Evolutionary conservation across 2,888 invertebrate genomes (phyloP).

Genomic region (Trilocha varians): DNA sequence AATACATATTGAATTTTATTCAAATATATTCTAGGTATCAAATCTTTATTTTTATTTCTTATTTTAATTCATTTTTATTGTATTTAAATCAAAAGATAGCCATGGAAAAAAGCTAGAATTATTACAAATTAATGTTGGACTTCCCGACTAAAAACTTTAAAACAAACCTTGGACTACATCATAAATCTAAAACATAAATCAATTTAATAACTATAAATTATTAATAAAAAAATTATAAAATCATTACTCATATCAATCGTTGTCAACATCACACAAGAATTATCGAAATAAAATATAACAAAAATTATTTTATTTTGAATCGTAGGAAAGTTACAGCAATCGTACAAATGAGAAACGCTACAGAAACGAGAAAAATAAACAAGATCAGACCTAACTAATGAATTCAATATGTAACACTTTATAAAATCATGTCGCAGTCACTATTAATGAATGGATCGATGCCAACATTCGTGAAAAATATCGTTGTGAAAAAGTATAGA

Average conservation of each 20-base stretch:
- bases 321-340: neutral
- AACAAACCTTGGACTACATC: too few species aligned
- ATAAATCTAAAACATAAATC: too few species aligned
- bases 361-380: neutral
- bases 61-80: too few species aligned
- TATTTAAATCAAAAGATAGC: too few species aligned
- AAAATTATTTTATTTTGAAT: neutral
- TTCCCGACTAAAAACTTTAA: too few species aligned
- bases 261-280: neutral
- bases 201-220: too few species aligned
- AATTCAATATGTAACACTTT: constrained; percentile 3
- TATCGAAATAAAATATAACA: neutral
- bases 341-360: neutral
- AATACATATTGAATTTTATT: too few species aligned
- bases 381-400: constrained; percentile 3
- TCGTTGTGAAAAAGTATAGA: too few species aligned
- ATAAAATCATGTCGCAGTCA: constrained; percentile 3
- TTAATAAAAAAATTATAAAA: neutral
- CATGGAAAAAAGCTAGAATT: too few species aligned
- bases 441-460: neutral
- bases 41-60: too few species aligned
- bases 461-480: neutral
- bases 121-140: too few species aligned
- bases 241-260: neutral
- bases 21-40: too few species aligned